A percentile compares a stretch with the other conserved stretches of the same genome.
These are phyloP conservation scores for Cercopithecus mona DNA, from an alignment of 2,113 vertebrate species.

Conservation along the genomic window DNA sequence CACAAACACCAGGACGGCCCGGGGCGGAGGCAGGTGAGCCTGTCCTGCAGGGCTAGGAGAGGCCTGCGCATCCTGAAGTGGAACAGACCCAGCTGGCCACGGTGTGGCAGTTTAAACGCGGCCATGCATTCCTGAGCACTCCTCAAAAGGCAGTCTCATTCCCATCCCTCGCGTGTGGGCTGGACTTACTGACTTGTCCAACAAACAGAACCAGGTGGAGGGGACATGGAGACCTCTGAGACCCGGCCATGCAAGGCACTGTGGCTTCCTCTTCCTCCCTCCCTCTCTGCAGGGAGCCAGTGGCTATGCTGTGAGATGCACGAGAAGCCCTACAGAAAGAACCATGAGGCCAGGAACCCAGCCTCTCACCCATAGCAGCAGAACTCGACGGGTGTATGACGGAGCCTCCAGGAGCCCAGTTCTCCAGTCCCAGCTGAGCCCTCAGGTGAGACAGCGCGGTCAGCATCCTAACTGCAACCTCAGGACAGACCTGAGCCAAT, in stretches of 20 bases:
- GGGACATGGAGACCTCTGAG: not conserved
- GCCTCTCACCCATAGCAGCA: not conserved
- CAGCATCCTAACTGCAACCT: not conserved
- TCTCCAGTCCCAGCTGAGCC: not conserved
- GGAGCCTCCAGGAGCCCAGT: not conserved
- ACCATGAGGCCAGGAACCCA: not conserved
- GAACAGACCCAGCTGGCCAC: not conserved
- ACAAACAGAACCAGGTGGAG: not conserved
- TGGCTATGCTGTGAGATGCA: not conserved
- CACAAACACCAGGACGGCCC: not conserved
- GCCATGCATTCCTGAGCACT: not conserved
- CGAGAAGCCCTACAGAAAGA: not conserved
- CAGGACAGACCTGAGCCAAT: not conserved
- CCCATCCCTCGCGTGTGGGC: not conserved
- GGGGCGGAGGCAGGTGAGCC: not conserved
- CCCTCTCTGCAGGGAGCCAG: not conserved
- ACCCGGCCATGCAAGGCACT: not conserved
- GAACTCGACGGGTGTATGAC: not conserved
- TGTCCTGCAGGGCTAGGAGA: not conserved
- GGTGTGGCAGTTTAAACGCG: not conserved
- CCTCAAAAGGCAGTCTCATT: not conserved
- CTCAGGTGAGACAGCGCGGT: rapidly evolving
- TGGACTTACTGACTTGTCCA: not conserved
- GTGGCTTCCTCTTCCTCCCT: not conserved
- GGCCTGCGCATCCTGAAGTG: not conserved